Base-by-base conservation (phyloP, 2,113 vertebrate genomes). In the Nannobrachium achirus region DNA sequence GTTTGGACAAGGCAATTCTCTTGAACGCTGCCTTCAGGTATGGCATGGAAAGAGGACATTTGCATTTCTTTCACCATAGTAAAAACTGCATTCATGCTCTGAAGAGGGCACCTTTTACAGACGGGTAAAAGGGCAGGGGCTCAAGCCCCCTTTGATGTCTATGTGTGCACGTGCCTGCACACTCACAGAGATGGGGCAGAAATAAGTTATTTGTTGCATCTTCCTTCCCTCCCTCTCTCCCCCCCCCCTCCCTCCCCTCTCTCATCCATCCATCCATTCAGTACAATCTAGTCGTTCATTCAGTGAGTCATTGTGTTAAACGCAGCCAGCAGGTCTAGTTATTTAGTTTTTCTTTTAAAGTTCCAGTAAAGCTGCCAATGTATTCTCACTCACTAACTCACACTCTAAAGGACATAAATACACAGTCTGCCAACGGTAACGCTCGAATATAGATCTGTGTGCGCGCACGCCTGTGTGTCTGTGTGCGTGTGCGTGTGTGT, bases 401-500 rank as follows among this genome's bases (percentile, higher is more conserved):
- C 63, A 78, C 53, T 80, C 71, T 80, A 81, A 85, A 76, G 51
- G 66, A 67, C 71, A 78, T 57, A 45, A 16, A 33, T 18, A 8
- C 60, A 83, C 64, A 76, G 69, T 65, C 64, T 83, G 61, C 48
- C 69, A n/a, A n/a, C n/a, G 44, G 80, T 70, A 83, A 82, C 83
- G 85, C 77, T 78, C 76, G 83, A 82, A 85, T 83, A 88, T 86
- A 86, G 79, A 88, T 68, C 49, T 64, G 76, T 71, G 79, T 56
- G 48, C 66, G 38, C 61, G 33, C 65, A 66, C 48, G 51, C 9
- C 44, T 68, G 56, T 38, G 62, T 7, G n/a, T 8, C 59, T 66
- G 70, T 73, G 63, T 10, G 79, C 53, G 70, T 10, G 66, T 44
- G 57, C 50, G 76, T 10, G 68, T 69, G 66, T n/a, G 33, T 7